A percentile compares a stretch with the other conserved stretches of the same genome.
Evolutionary conservation across 2,113 vertebrate genomes (phyloP).

Genomic region (Rhinoptilus africanus): DNA sequence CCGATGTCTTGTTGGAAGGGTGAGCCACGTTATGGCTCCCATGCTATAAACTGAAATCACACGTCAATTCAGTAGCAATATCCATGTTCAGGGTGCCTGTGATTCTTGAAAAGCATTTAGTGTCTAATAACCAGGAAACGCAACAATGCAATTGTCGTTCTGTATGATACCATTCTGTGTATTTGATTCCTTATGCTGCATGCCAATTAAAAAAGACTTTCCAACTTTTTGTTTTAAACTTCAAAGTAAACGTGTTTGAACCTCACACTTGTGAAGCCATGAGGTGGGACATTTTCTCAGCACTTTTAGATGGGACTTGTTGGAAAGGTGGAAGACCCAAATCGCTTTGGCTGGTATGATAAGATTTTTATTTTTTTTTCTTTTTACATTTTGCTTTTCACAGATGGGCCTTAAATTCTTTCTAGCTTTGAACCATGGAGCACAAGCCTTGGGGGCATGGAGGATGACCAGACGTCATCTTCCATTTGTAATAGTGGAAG

Average conservation of each 20-base stretch:
- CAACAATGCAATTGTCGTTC: constrained; percentile 64
- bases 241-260: constrained; percentile 47
- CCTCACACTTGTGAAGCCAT: constrained; percentile 62
- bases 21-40: constrained; percentile 8
- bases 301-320: constrained; percentile 41
- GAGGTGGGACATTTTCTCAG: constrained; percentile 59
- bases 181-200: constrained; percentile 58
- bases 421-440: constrained; percentile 64
- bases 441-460: constrained; percentile 60
- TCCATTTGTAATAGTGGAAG: constrained; percentile 25
- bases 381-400: constrained; percentile 59
- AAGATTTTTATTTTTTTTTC: neutral
- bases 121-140: constrained; percentile 63
- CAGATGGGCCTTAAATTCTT: constrained; percentile 61
- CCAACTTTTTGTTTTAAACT: constrained; percentile 39
- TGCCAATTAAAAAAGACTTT: constrained; percentile 59
- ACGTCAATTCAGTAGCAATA: constrained; percentile 67
- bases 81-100: constrained; percentile 70
- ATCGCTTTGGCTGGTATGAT: constrained; percentile 56
- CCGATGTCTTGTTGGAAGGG: constrained; percentile 25
- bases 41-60: constrained; percentile 19
- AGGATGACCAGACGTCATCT: constrained; percentile 29
- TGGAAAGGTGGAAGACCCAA: constrained; percentile 49
- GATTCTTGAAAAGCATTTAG: constrained; percentile 70
- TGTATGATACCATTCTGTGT: constrained; percentile 42